phyloP scores from a whole-genome alignment of 2,113 vertebrate species.

The Gymnorhina tibicen region DNA sequence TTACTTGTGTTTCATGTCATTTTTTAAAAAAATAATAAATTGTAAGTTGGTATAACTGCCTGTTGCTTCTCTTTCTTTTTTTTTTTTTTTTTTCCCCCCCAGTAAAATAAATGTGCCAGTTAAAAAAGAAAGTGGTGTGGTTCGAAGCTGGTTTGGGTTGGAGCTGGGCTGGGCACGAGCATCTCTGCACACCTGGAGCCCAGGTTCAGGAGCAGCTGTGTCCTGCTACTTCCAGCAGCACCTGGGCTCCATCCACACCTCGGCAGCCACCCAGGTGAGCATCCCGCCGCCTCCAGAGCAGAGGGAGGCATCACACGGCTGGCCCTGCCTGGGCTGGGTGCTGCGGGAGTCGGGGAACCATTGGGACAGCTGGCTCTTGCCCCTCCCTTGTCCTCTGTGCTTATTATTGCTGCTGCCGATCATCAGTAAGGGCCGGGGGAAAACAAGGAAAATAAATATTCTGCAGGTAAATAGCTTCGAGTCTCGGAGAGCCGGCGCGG shows the following conservation, averaged over 20 bases:
- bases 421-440: not conserved
- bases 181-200: not conserved
- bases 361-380: not conserved
- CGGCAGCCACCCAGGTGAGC: rapidly evolving
- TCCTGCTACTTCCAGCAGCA: not conserved
- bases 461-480: not conserved
- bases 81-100: not conserved
- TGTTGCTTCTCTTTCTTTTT: constrained; percentile 41
- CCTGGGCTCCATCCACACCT: not conserved
- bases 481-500: not conserved
- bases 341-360: not conserved
- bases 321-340: not conserved
- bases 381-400: not conserved
- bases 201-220: not conserved
- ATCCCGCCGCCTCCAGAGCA: not conserved
- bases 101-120: constrained; percentile 59
- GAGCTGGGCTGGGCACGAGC: not conserved
- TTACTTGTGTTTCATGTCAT: constrained; percentile 86
- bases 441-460: constrained; percentile 38
- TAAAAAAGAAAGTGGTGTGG: not conserved
- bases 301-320: rapidly evolving
- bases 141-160: not conserved
- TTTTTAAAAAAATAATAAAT: constrained; percentile 82
- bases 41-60: constrained; percentile 82
- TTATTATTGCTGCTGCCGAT: not conserved